Conservation (phyloP, 2,797 vertebrate species). For the Lerista edwardsae region DNA sequence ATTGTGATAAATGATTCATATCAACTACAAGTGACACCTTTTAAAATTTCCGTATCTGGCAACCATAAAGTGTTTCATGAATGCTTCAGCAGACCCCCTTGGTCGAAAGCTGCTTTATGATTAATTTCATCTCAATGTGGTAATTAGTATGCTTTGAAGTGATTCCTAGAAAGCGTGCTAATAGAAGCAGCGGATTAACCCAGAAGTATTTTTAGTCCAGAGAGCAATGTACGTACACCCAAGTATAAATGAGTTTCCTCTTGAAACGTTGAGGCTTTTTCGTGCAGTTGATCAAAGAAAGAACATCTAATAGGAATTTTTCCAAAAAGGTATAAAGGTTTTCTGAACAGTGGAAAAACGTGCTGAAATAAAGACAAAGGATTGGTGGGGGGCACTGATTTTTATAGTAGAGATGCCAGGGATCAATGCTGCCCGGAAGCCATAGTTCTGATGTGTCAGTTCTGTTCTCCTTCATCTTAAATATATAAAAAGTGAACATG, state of each 20-base stretch:
- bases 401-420: background rate
- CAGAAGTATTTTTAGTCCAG: conserved; percentile 65
- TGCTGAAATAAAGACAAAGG: background rate
- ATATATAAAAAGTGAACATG: too few species aligned
- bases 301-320: conserved; percentile 3
- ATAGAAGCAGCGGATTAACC: conserved; percentile 67
- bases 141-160: conserved; percentile 76
- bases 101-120: conserved; percentile 72
- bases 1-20: conserved; percentile 78
- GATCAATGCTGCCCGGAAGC: background rate
- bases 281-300: conserved; percentile 32
- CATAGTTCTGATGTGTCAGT: background rate
- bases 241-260: conserved; percentile 57
- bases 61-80: conserved; percentile 65
- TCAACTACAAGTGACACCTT: conserved; percentile 62
- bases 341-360: background rate
- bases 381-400: background rate
- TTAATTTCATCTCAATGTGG: conserved; percentile 76
- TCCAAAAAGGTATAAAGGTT: background rate
- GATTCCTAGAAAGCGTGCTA: conserved; percentile 67
- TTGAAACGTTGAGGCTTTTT: conserved; percentile 45
- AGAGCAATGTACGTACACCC: conserved; percentile 47
- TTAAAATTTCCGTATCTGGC: conserved; percentile 73
- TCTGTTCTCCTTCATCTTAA: background rate
- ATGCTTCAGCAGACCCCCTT: conserved; percentile 63